Evolutionary conservation across 2,113 vertebrate genomes (phyloP).

Genomic region (Menura novaehollandiae): DNA sequence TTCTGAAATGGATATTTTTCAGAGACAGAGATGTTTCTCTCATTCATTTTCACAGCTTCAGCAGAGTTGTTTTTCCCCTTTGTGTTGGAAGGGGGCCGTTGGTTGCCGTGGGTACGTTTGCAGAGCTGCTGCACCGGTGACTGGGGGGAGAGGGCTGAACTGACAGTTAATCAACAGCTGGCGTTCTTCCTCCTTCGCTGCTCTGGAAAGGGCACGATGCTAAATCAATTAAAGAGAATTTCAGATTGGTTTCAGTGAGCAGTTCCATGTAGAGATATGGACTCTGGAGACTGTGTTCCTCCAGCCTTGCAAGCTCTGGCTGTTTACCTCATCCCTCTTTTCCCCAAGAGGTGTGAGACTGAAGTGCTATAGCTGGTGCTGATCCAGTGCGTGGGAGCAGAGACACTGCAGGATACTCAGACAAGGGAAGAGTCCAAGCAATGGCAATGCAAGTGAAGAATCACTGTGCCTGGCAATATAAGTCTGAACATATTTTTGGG

Average conservation of each 20-base stretch:
- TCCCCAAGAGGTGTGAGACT: background rate
- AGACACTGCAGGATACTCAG: background rate
- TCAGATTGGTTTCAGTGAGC: background rate
- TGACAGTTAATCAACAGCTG: background rate
- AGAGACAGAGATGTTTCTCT: background rate
- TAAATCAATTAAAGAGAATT: background rate
- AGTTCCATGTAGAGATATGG: background rate
- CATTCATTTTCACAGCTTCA: background rate
- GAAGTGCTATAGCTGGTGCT: background rate
- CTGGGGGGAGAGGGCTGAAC: background rate
- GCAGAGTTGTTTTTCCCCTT: background rate
- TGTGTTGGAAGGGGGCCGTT: background rate
- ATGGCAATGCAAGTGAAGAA: background rate
- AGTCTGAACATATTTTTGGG: background rate
- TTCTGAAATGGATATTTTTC: background rate
- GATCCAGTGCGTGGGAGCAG: background rate
- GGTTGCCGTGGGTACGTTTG: background rate
- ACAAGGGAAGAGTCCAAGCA: background rate
- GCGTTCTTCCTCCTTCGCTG: rapidly evolving
- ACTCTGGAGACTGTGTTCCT: background rate
- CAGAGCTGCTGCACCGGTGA: background rate
- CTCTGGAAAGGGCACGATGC: background rate
- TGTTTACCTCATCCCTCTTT: background rate
- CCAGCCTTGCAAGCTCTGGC: background rate
- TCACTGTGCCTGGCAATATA: background rate